Percentiles rank a stretch among this genome's conserved stretches.
Conservation (phyloP, 1,140 invertebrate species). For the Cecropterus lyciades region DNA sequence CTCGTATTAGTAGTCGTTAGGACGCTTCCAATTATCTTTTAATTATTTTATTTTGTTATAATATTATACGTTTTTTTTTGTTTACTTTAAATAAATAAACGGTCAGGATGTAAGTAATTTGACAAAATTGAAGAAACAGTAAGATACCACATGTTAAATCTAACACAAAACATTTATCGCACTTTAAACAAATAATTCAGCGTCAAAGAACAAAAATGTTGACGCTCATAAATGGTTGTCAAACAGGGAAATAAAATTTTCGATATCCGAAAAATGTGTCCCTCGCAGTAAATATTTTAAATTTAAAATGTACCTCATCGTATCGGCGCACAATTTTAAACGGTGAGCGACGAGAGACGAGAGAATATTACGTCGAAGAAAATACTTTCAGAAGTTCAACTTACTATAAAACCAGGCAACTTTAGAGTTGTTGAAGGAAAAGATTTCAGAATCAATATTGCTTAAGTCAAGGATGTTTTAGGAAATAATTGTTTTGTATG, state of each 20-base stretch:
- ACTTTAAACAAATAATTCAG: neutral
- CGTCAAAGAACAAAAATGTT: constrained; percentile 24
- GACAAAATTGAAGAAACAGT: no score
- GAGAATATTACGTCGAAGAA: constrained; percentile 1
- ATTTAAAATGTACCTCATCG: constrained; percentile 25
- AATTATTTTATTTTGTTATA: no score
- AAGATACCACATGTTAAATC: no score
- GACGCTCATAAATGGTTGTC: constrained; percentile 24
- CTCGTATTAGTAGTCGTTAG: no score
- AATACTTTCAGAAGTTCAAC: neutral
- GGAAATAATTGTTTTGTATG: no score
- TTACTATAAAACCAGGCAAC: neutral
- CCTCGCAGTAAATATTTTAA: constrained; percentile 27
- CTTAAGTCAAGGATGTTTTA: no score
- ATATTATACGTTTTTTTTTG: no score
- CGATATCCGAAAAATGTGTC: constrained; percentile 28
- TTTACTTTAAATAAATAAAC: no score
- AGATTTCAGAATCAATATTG: no score
- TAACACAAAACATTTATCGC: neutral
- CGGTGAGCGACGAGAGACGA: constrained; percentile 19
- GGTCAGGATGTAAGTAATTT: no score
- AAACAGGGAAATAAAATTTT: constrained; percentile 30
- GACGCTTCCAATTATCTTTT: no score
- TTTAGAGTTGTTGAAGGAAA: no score
- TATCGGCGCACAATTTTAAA: constrained; percentile 10